These are phyloP conservation scores for Muscina levida DNA, from an alignment of 2,888 invertebrate genomes.

Conservation along the genomic window DNA sequence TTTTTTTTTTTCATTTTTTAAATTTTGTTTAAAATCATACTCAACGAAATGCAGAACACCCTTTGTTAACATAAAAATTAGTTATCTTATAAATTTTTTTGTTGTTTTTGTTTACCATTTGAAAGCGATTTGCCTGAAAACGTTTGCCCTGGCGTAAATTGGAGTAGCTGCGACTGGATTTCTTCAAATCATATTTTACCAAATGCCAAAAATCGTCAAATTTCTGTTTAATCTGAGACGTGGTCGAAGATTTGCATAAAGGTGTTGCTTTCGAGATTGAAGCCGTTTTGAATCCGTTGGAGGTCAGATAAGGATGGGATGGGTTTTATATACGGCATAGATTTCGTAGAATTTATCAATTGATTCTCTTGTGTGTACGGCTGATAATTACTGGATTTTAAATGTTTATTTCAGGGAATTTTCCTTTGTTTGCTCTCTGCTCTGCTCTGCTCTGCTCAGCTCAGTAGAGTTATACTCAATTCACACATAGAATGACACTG, in stretches of 20 bases:
- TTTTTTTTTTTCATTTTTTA: too few species aligned
- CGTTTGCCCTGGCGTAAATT: neutral
- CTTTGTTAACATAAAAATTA: too few species aligned
- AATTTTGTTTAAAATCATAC: too few species aligned
- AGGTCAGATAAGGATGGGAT: neutral
- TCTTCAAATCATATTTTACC: conserved; percentile 40
- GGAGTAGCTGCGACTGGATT: neutral
- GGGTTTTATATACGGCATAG: neutral
- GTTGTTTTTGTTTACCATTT: conserved; percentile 60
- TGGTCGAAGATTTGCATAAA: neutral
- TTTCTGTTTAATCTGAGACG: conserved; percentile 31
- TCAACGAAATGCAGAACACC: too few species aligned
- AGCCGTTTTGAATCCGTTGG: conserved; percentile 36
- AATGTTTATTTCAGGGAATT: conserved; percentile 3
- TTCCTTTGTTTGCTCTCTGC: neutral
- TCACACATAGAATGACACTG: too few species aligned
- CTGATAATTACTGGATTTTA: neutral
- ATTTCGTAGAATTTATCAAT: conserved; percentile 53
- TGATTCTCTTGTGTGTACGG: conserved; percentile 8
- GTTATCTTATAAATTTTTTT: conserved; percentile 4
- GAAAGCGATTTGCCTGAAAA: conserved; percentile 46
- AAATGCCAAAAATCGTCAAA: conserved; percentile 24
- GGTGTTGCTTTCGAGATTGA: conserved; percentile 2
- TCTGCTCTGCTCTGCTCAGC: too few species aligned
- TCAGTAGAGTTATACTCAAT: too few species aligned